Evolutionary conservation across 2,888 invertebrate species (phyloP).

Genomic region (Erebia aethiops): DNA sequence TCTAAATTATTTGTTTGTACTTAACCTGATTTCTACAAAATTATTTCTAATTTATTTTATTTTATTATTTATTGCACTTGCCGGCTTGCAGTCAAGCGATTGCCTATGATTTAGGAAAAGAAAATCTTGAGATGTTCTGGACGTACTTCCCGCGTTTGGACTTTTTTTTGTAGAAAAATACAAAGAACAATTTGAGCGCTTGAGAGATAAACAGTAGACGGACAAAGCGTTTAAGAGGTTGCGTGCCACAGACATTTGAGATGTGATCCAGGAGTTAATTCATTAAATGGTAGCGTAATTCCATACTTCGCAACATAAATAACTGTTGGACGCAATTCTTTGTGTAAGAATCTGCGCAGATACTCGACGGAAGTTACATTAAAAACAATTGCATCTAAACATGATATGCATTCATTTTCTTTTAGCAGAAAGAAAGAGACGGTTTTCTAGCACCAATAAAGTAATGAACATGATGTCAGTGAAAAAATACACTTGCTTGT

Average conservation of each 20-base stretch:
- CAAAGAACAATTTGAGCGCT: not conserved
- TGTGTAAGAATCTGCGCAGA: constrained; percentile 24
- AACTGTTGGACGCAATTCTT: constrained; percentile 28
- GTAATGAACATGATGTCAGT: no score
- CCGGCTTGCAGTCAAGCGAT: no score
- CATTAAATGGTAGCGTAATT: constrained; percentile 36
- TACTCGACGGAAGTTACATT: constrained; percentile 1
- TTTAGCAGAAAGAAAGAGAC: no score
- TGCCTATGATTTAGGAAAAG: no score
- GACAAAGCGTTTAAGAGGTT: constrained; percentile 32
- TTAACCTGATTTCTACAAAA: no score
- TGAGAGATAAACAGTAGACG: constrained; percentile 13
- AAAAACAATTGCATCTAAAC: not conserved
- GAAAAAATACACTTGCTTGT: no score
- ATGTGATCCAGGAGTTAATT: constrained; percentile 38
- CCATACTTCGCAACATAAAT: constrained; percentile 31
- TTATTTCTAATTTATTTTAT: no score
- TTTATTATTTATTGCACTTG: no score
- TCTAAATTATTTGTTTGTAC: no score
- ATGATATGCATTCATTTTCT: no score
- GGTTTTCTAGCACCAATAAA: no score
- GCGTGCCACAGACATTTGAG: constrained; percentile 38
- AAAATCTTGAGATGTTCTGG: no score
- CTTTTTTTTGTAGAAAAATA: not conserved
- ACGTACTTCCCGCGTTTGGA: not conserved